Evolutionary conservation across 2,113 vertebrate genomes (phyloP), one percentile per base, ranked within the genome.

Genomic region (Sceloporus tristichus): DNA sequence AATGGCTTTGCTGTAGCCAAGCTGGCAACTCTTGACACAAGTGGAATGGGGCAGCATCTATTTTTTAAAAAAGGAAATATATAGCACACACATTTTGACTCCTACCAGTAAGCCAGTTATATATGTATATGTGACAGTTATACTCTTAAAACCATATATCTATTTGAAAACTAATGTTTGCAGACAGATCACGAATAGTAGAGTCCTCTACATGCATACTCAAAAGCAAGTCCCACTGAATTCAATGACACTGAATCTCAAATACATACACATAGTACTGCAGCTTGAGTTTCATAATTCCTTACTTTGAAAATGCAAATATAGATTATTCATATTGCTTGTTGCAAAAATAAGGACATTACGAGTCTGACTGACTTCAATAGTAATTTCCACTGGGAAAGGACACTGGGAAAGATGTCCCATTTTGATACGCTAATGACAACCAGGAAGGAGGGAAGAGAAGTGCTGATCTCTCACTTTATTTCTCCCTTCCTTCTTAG

Each of bases 1-100:
- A 62, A 87, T 25, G 81, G 56, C 74, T 38, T 81, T 80, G 78
- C 68, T 74, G 9, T 87, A 38, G 59, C 85, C 85, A 80, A 29
- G 21, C 1, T 80, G n/a, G 34, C 85, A 87, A 34, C 66, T 87
- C n/a, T 65, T 66, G 71, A 74, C 78, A 62, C 78, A 87, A 5
- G 23, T 42, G 10, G 85, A 87, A 13, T 62, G 34, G 2, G 86
- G 86, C 9, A 62, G 40, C 19, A 78, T 6, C 84, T 85, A 65
- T 27, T 65, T 21, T 62, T 48, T 48, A 6, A 66, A 76, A 85
- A 21, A 78, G 62, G n/a, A 40, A 16, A 40, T 38, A 66, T 23
- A 18, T 5, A 34, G 2, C 11, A 21, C 18, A 18, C 9, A 78
- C 19, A 1, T 53, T 48, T 42, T 53, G 23, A 40, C 21, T 9